phyloP scores from a whole-genome alignment of 2,113 vertebrate species.

The Cygnus buccinator region DNA sequence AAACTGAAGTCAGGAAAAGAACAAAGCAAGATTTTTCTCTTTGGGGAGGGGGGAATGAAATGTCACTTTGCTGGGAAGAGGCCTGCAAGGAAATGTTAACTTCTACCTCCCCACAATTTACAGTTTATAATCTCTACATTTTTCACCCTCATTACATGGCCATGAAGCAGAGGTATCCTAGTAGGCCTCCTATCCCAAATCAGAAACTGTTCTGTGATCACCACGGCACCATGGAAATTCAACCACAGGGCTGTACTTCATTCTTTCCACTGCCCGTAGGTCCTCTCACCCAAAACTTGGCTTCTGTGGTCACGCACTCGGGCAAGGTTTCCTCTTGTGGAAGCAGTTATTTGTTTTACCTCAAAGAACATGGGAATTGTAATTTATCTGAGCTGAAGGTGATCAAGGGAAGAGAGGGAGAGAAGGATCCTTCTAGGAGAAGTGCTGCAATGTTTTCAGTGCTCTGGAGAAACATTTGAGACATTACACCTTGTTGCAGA shows the following conservation, averaged over 20 bases:
- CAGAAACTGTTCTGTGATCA: not conserved
- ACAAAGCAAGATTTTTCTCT: not conserved
- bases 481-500: not conserved
- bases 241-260: not conserved
- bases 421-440: not conserved
- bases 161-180: not conserved
- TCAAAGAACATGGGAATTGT: not conserved
- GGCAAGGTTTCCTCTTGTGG: not conserved
- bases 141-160: not conserved
- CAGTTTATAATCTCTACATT: not conserved
- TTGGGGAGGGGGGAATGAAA: not conserved
- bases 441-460: not conserved
- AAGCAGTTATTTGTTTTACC: not conserved
- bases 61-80: not conserved
- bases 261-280: not conserved
- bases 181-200: not conserved
- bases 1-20: not conserved
- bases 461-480: not conserved
- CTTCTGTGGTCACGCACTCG: not conserved
- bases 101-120: not conserved
- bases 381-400: not conserved
- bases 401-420: not conserved
- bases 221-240: not conserved
- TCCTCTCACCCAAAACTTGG: not conserved
- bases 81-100: not conserved